These are phyloP conservation scores for Scrobipalpa atriplicella DNA, from an alignment of 2,888 invertebrate species.

Conservation along the genomic window DNA sequence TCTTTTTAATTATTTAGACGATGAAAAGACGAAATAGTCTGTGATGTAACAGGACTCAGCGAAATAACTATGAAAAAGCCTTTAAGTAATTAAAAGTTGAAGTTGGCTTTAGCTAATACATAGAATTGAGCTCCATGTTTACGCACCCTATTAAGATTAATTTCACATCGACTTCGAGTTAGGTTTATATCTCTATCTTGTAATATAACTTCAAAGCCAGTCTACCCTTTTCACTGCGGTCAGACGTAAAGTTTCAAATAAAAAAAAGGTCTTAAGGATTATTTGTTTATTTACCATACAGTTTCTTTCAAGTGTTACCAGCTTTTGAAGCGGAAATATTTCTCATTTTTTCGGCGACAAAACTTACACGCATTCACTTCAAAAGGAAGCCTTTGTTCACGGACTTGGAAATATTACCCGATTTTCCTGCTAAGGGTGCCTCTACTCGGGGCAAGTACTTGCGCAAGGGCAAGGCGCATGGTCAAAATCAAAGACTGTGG, in stretches of 20 bases:
- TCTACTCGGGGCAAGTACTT: too few relatives aligned
- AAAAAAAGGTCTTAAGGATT: neutral
- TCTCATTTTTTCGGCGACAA: conserved; percentile 38
- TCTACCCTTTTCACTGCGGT: conserved; percentile 8
- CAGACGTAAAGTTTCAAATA: neutral
- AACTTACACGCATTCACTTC: conserved; percentile 57
- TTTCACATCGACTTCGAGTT: conserved; percentile 50
- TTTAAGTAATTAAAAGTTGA: too few relatives aligned
- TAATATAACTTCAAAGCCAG: neutral
- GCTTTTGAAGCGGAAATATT: neutral
- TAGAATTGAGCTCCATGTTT: conserved; percentile 33
- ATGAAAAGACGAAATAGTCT: too few relatives aligned
- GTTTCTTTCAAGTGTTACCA: conserved; percentile 8
- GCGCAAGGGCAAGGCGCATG: too few relatives aligned
- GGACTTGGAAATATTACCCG: conserved; percentile 72
- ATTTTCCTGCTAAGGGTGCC: conserved; percentile 62
- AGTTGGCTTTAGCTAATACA: too few relatives aligned
- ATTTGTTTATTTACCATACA: conserved; percentile 12
- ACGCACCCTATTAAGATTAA: conserved; percentile 52
- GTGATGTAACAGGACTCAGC: too few relatives aligned
- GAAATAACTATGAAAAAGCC: too few relatives aligned
- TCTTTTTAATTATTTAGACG: too few relatives aligned
- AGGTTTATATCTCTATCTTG: too few relatives aligned
- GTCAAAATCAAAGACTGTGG: too few relatives aligned
- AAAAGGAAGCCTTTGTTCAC: conserved; percentile 67